Evolutionary conservation across 1,140 invertebrate species (phyloP).

Genomic region (Charaxes varanes): DNA sequence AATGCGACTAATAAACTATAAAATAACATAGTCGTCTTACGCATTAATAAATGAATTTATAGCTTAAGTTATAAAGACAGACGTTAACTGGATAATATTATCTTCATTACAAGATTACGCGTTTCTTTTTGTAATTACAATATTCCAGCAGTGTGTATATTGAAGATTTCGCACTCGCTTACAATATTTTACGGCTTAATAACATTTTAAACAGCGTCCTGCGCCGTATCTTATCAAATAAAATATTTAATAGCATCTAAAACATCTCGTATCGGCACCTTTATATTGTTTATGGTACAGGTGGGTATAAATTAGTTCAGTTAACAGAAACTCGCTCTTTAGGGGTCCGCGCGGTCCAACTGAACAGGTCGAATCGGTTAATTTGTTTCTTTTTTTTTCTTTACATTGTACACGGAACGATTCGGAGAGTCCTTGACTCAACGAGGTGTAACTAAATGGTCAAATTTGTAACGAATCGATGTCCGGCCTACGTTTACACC

Average conservation of each 20-base stretch:
- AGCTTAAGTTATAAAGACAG: neutral
- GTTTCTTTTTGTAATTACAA: slow-evolving; percentile 6
- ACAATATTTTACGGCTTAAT: slow-evolving; percentile 41
- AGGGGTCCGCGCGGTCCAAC: slow-evolving; percentile 44
- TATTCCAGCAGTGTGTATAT: slow-evolving; percentile 14
- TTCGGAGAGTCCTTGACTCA: slow-evolving; percentile 65
- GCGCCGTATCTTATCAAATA: slow-evolving; percentile 32
- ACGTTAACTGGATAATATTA: slow-evolving; percentile 2
- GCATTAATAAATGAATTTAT: too few species aligned
- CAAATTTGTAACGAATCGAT: slow-evolving; percentile 69
- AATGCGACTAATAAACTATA: too few species aligned
- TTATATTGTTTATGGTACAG: slow-evolving; percentile 65
- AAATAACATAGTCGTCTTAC: too few species aligned
- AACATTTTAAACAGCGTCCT: slow-evolving; percentile 37
- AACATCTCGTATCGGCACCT: slow-evolving; percentile 47
- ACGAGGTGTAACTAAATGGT: slow-evolving; percentile 71
- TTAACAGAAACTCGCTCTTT: slow-evolving; percentile 60
- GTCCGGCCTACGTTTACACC: slow-evolving; percentile 53
- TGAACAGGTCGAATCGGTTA: slow-evolving; percentile 63
- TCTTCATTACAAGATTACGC: slow-evolving; percentile 1
- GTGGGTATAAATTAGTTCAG: slow-evolving; percentile 66
- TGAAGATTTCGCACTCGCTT: slow-evolving; percentile 23
- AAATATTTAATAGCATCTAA: slow-evolving; percentile 52
- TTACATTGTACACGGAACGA: slow-evolving; percentile 59
- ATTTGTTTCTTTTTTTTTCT: slow-evolving; percentile 60